Conservation (phyloP, 1,140 invertebrate genomes). For the Brachionus calyciflorus region DNA sequence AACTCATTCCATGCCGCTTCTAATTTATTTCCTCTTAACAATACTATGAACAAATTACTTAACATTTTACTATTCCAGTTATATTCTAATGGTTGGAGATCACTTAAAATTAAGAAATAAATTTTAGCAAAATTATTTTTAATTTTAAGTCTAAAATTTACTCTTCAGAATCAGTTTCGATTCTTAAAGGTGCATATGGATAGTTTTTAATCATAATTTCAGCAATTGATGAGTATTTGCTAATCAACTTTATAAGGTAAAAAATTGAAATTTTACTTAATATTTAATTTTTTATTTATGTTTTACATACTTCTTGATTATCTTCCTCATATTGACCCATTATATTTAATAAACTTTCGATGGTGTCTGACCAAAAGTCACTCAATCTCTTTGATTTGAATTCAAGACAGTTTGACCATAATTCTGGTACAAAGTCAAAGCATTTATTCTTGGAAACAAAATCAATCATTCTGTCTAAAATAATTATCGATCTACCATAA, state of each 20-base stretch:
- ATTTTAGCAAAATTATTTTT: too few species aligned
- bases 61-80: constrained; percentile 35
- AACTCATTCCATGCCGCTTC: constrained; percentile 11
- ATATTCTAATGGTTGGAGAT: background rate
- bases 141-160: background rate
- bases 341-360: background rate
- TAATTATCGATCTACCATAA: background rate
- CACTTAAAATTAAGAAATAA: background rate
- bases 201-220: constrained; percentile 7
- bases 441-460: constrained; percentile 6
- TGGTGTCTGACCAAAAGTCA: constrained; percentile 20
- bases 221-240: background rate
- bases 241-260: background rate
- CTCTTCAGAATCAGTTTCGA: background rate
- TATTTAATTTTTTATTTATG: too few species aligned
- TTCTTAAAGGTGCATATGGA: background rate
- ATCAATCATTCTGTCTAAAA: constrained; percentile 25
- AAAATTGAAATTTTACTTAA: background rate
- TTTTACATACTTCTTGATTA: background rate
- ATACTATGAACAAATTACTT: constrained; percentile 24
- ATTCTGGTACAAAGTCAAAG: constrained; percentile 33
- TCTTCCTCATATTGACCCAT: constrained; percentile 22
- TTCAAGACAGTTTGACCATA: constrained; percentile 31
- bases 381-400: background rate
- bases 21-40: background rate